Evolutionary conservation across 2,113 vertebrate species (phyloP).

Genomic region (Sminthopsis crassicaudata): DNA sequence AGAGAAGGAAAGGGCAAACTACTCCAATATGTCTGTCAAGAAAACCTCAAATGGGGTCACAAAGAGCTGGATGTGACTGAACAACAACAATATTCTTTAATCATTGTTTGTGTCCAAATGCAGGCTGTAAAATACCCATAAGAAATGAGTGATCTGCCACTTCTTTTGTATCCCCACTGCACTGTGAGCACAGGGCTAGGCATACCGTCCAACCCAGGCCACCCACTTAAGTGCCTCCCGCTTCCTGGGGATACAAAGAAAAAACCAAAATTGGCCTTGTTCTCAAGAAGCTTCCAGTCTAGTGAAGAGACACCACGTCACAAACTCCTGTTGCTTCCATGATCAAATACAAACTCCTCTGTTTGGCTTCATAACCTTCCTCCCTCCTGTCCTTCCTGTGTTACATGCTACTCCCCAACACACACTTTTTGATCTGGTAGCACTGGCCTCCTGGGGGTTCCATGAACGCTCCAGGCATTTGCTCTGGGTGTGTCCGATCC

Average conservation of each 20-base stretch:
- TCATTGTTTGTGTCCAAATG: background rate
- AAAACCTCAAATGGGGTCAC: background rate
- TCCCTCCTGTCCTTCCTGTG: background rate
- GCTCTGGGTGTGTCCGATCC: background rate
- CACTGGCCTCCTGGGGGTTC: background rate
- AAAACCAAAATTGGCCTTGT: background rate
- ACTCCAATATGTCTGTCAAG: too few relatives aligned
- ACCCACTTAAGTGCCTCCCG: too few relatives aligned
- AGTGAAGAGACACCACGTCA: background rate
- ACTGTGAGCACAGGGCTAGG: background rate
- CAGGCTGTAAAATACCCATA: background rate
- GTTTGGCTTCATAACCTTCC: background rate
- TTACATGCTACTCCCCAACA: background rate
- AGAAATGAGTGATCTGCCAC: background rate
- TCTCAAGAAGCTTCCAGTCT: background rate
- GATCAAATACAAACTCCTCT: background rate
- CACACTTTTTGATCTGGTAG: background rate
- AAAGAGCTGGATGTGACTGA: background rate
- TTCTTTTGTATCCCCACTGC: background rate
- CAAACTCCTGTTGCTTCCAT: background rate
- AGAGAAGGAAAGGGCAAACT: background rate
- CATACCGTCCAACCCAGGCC: background rate
- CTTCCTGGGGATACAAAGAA: too few relatives aligned
- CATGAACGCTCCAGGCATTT: background rate
- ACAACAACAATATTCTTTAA: background rate